phyloP scores from a whole-genome alignment of 2,113 vertebrate genomes.

The Syngnathus typhle region DNA sequence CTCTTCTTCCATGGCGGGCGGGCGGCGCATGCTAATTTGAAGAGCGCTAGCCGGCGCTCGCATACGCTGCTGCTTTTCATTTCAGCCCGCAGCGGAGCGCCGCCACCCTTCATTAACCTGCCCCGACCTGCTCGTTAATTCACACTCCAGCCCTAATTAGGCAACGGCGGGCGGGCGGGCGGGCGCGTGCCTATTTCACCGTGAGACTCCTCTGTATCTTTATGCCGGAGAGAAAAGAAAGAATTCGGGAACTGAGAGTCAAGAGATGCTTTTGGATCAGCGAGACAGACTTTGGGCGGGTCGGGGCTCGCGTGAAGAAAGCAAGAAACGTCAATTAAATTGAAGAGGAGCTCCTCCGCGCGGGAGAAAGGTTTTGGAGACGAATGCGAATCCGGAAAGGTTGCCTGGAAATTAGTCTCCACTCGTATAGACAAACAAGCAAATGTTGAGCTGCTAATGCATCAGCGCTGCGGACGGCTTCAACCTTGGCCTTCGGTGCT shows the following conservation, averaged over 20 bases:
- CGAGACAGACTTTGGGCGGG: background rate
- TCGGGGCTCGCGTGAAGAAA: background rate
- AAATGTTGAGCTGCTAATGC: too few relatives aligned
- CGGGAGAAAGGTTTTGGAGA: background rate
- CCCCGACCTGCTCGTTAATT: constrained; percentile 49
- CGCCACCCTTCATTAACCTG: constrained; percentile 50
- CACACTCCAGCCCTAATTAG: constrained; percentile 43
- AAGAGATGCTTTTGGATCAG: constrained; percentile 2
- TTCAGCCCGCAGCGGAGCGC: constrained; percentile 41
- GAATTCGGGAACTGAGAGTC: constrained; percentile 19
- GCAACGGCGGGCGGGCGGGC: background rate
- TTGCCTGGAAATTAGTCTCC: background rate
- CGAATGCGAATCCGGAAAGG: background rate
- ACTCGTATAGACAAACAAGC: too few relatives aligned
- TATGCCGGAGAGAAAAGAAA: constrained; percentile 14
- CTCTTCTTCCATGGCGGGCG: background rate
- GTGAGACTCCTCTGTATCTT: constrained; percentile 8
- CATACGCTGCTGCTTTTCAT: constrained; percentile 33
- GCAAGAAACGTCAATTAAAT: constrained; percentile 19
- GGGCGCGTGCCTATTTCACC: background rate
- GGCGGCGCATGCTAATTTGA: constrained; percentile 7
- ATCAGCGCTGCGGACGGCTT: too few relatives aligned
- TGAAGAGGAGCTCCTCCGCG: constrained; percentile 6
- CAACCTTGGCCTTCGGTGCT: too few relatives aligned
- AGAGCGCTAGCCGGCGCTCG: background rate